phyloP scores from a whole-genome alignment of 2,888 invertebrate species.

The Ethmia dodecea region DNA sequence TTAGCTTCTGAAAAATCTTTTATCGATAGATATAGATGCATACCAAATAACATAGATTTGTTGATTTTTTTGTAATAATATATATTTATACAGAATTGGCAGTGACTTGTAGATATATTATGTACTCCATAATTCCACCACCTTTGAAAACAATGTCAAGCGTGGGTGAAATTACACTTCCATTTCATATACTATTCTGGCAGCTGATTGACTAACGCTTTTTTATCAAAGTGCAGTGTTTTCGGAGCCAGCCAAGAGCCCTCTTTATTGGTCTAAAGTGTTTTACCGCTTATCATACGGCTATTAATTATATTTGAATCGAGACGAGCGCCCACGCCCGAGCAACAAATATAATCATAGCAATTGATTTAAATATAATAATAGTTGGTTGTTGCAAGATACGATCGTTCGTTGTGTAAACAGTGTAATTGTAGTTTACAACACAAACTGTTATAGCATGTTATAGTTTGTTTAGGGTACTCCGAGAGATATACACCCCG shows the following conservation, averaged over 20 bases:
- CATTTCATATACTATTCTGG: conserved; percentile 16
- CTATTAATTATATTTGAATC: conserved; percentile 61
- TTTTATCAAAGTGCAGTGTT: conserved; percentile 34
- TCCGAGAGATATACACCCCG: no score
- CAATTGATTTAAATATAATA: conserved; percentile 74
- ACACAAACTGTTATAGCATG: no score
- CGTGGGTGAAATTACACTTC: conserved; percentile 18
- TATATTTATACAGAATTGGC: no score
- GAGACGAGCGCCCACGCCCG: conserved; percentile 53
- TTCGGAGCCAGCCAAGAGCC: conserved; percentile 42
- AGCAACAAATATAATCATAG: conserved; percentile 61
- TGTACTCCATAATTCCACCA: not conserved
- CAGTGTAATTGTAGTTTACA: conserved; percentile 45
- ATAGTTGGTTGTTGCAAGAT: conserved; percentile 46
- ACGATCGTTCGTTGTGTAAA: conserved; percentile 54
- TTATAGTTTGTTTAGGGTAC: no score
- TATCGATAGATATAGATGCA: no score
- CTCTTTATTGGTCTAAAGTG: conserved; percentile 67
- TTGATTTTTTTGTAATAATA: no score
- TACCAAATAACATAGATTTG: no score
- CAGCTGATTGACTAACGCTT: conserved; percentile 38
- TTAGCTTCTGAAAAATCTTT: no score
- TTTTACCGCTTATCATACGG: conserved; percentile 59
- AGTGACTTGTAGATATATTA: not conserved
- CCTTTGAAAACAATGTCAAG: not conserved